Percentiles rank a stretch among this genome's conserved stretches.
Evolutionary conservation across 1,140 invertebrate species (phyloP).

Genomic region (Zaprionus vittiger): DNA sequence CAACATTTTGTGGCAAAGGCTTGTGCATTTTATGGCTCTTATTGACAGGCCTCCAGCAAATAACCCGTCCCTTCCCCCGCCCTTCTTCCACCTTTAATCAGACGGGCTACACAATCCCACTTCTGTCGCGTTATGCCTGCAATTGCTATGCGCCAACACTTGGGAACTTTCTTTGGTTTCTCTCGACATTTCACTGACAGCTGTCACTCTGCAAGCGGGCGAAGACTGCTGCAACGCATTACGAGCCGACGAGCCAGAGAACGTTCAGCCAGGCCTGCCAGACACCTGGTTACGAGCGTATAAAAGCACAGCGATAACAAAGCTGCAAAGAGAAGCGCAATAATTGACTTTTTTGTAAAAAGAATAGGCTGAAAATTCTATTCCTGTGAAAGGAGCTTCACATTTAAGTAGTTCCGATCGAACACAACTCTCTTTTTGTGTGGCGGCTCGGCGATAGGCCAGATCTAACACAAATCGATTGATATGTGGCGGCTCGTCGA

Average conservation of each 20-base stretch:
- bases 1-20: conserved; percentile 50
- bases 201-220: conserved; percentile 25
- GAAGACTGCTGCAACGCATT: neutral
- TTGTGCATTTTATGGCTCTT: conserved; percentile 35
- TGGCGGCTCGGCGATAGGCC: neutral
- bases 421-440: neutral
- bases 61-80: neutral
- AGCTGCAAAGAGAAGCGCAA: neutral
- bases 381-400: neutral
- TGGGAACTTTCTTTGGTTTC: neutral
- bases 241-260: neutral
- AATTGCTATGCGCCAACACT: conserved; percentile 13
- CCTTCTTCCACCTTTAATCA: neutral
- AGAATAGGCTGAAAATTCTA: neutral
- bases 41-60: conserved; percentile 37
- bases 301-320: neutral
- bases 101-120: neutral
- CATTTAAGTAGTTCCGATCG: neutral
- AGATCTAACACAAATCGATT: no score
- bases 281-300: conserved; percentile 1
- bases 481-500: no score
- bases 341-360: neutral
- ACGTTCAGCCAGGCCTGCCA: neutral
- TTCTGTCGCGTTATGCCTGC: neutral
- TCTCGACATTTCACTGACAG: conserved; percentile 40